These are phyloP conservation scores for Ethmia dodecea DNA, from an alignment of 2,888 invertebrate species.

Conservation along the genomic window DNA sequence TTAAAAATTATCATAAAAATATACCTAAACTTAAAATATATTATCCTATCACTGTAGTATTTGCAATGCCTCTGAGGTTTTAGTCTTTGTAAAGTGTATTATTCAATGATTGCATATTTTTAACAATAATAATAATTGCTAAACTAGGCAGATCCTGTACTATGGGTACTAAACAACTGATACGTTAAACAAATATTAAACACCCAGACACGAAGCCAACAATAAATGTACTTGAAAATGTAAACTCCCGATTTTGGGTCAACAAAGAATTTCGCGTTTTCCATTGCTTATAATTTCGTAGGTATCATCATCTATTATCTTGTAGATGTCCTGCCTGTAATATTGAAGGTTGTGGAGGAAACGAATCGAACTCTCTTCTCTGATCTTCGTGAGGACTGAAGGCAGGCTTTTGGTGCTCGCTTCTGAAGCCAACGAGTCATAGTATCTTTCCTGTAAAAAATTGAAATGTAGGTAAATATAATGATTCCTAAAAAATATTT, in stretches of 20 bases:
- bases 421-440: slow-evolving; percentile 80
- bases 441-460: slow-evolving; percentile 80
- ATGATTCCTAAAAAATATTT: not conserved
- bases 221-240: too few relatives aligned
- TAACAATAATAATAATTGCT: too few relatives aligned
- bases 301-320: slow-evolving; percentile 81
- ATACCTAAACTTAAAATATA: too few relatives aligned
- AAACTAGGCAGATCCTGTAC: too few relatives aligned
- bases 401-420: slow-evolving; percentile 80
- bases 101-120: too few relatives aligned
- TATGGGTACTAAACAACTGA: too few relatives aligned
- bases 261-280: slow-evolving; percentile 61
- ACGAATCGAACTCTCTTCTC: slow-evolving; percentile 80
- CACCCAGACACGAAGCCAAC: too few relatives aligned
- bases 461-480: not conserved
- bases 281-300: slow-evolving; percentile 72
- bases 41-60: too few relatives aligned
- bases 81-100: too few relatives aligned
- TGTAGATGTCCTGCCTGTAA: slow-evolving; percentile 82
- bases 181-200: too few relatives aligned
- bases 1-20: too few relatives aligned
- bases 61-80: too few relatives aligned
- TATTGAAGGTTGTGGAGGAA: slow-evolving; percentile 81
- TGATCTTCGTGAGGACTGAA: slow-evolving; percentile 81
- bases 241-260: slow-evolving; percentile 29